Base-by-base conservation (phyloP, 2,888 invertebrate genomes). In the Phymatocera aterrima region DNA sequence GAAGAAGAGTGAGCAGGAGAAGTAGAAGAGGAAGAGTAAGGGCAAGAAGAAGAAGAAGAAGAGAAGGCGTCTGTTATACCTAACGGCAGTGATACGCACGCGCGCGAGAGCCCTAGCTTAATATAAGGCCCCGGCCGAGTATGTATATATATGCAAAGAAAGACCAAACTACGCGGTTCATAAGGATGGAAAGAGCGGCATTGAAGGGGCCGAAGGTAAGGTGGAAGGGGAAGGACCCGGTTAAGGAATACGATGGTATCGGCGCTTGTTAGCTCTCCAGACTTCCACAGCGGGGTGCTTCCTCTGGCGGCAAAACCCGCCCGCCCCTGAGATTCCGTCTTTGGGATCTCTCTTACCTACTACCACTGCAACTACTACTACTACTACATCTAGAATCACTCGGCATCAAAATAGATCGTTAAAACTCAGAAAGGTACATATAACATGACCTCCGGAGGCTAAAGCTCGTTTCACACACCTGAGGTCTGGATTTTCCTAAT, bases 351-450 rank as follows among this genome's bases (percentile, higher is more conserved):
- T 68, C 21, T 46, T 40, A 43, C 68, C 68, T 68, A 21, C n/a
- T 18, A 51, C 15, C 4, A 5, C 4, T 51, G 40, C 8, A 40
- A 8, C 8, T 5, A 3, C 3, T 40, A 40, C 40, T 8, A 5
- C 3, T 40, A 40, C n/a, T 40, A 57, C 57, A 21, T 37, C 68
- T 81, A 81, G 82, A 83, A 84, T 83, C 85, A 80, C 85, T 83
- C 80, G 84, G 82, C 83, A 82, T 86, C 85, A 85, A 85, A 84
- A 85, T 86, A 85, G 83, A 85, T 87, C 85, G 84, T 86, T 87
- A 86, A 87, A 86, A 82, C 48, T 51, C 34, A 18, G 51, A 34
- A 72, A 31, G 72, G 51, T 51, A 48, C 68, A 21, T 28, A 57
- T 28, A 51, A 51, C 51, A 21, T 28, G 15, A 57, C 57, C 28